Evolutionary conservation across 1,140 invertebrate species (phyloP).

Genomic region (Zaprionus ornatus): DNA sequence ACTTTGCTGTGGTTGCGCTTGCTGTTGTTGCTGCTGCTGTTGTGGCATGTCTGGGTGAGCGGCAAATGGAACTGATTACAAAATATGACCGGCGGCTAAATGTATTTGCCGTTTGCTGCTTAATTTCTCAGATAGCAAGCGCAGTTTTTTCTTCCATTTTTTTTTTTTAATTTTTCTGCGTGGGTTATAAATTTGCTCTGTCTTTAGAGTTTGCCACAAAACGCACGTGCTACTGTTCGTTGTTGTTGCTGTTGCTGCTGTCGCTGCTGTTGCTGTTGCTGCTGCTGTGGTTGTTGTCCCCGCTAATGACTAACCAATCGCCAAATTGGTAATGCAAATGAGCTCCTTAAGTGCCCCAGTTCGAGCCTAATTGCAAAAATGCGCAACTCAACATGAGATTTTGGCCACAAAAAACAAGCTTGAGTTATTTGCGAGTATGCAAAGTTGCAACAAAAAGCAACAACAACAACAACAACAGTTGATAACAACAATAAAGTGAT

Average conservation of each 20-base stretch:
- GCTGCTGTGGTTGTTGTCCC: constrained; percentile 14
- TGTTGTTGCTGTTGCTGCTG: constrained; percentile 33
- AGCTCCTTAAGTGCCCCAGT: constrained; percentile 50
- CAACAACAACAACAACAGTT: constrained; percentile 20
- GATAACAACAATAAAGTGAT: not conserved
- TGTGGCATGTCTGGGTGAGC: constrained; percentile 83
- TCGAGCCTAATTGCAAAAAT: constrained; percentile 8
- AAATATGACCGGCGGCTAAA: constrained; percentile 81
- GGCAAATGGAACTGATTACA: constrained; percentile 82
- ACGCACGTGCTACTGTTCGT: constrained; percentile 71
- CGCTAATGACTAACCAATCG: constrained; percentile 47
- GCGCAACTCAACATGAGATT: constrained; percentile 19
- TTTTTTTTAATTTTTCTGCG: constrained; percentile 54
- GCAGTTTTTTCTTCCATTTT: constrained; percentile 14
- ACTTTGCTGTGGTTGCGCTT: constrained; percentile 60
- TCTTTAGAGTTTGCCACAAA: constrained; percentile 7
- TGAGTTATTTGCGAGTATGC: constrained; percentile 2
- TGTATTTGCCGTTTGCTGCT: constrained; percentile 78
- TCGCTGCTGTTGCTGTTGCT: constrained; percentile 13
- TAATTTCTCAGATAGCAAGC: constrained; percentile 73
- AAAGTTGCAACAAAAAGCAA: not conserved
- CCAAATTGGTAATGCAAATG: constrained; percentile 54
- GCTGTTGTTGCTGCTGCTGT: constrained; percentile 46
- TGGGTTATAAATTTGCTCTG: constrained; percentile 66
- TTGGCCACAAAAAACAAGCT: constrained; percentile 19